Evolutionary conservation across 2,888 invertebrate genomes (phyloP), one percentile per base, ranked within the genome.

Genomic region (Amphimallon solstitiale): DNA sequence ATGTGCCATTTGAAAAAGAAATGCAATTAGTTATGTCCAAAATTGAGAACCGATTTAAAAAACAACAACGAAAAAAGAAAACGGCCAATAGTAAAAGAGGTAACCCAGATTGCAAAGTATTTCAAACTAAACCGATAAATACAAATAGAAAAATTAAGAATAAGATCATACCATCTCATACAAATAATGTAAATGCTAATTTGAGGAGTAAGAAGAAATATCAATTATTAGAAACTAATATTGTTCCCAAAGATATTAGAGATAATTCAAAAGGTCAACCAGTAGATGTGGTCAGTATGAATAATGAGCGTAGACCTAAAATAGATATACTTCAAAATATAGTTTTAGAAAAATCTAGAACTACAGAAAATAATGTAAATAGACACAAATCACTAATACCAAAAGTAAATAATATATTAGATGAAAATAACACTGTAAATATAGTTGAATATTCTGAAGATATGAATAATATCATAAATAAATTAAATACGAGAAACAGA

Each of bases 1-100:
- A 34, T 14, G n/a, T 59, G 14, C 38, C 37, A 9, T 66, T 48
- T 23, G 66, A 66, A 15, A 63, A 56, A 56, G 54, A 63, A 17
- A 66, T 63, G 63, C 38, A 63, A 14, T 21, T 37, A 10, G 21
- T 43, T n/a, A 46, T 66, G 51, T 12, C 15, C 19, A 40, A 43
- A 19, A 52, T 66, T 7, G 15, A 23, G 9, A 56, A 64, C 12
- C 12, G 23, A 21, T 35, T 37, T 21, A 21, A 40, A 43, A 37
- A 37, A 43, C 7, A 6, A 19, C 3, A 19, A 54, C 9, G 17
- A 54, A 54, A 40, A 23, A 14, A 17, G 14, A 17, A 43, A 37
- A 12, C 14, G 15, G 10, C 35, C 1, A 29, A 52, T 14, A 12
- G 52, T 17, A 15, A 29, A 19, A n/a, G n/a, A n/a, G 6, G n/a